Base-by-base conservation (phyloP, 2,797 vertebrate genomes). In the Micropoecilia bifurca region DNA sequence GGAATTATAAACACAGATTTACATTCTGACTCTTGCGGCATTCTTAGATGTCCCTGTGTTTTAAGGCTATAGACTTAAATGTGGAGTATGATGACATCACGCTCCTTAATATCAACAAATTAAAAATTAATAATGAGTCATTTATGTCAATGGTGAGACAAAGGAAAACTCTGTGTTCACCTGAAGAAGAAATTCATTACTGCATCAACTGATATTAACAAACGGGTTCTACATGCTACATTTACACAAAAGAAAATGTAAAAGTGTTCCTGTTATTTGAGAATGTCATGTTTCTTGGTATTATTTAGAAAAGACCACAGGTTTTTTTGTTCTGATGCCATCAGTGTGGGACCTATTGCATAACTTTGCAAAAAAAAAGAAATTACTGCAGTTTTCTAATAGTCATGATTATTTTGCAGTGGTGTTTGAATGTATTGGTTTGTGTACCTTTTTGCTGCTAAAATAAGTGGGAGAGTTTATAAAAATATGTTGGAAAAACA, bases 341-440 rank as follows among this genome's bases (percentile, higher is more conserved):
- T 69, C 59, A 46, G 53, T 48, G 28, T 77, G 61, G 53, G 25
- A 79, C 47, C 77, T 47, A 36, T 78, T 74, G 4, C 36, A 75
- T 66, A 84, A 45, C 43, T 81, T 85, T 75, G 79, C 36, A 85
- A 61, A 78, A 61, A 78, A 50, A 85, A 61, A 78, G 55, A 78
- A 50, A 6, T 3, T 75, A 48, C 53, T 73, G 78, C 28, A 73
- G 41, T 47, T 18, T 39, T 80, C 41, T 73, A 73, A 71, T 71
- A 43, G 16, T 77, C 13, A 39, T 80, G 20, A 78, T 57, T 71
- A 8, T 28, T 48, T 57, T 75, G 53, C 33, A 79, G 14, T 28
- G 46, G 25, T 59, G n/a, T 73, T 72, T 53, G 66, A 12, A 48
- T 85, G 43, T 74, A 8, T 78, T 66, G 4, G 4, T 68, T 77